Conservation (phyloP, 2,797 vertebrate genomes). For the Fratercula arctica region DNA sequence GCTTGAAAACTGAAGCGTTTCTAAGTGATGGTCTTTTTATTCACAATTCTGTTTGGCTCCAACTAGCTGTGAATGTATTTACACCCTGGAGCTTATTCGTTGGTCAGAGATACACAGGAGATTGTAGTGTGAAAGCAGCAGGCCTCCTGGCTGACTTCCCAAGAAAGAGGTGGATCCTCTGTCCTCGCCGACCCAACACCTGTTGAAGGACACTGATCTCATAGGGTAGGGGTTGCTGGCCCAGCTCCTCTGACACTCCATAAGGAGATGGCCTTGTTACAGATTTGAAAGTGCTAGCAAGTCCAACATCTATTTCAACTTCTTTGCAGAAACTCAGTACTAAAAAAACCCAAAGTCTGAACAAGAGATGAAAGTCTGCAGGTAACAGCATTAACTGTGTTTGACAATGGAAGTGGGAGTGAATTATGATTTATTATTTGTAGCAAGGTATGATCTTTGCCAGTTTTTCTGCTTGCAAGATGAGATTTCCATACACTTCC, state of each 20-base stretch:
- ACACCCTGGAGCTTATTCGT: background rate
- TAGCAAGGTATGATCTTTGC: background rate
- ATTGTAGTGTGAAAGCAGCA: background rate
- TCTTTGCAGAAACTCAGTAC: background rate
- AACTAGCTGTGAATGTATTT: background rate
- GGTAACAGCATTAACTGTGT: background rate
- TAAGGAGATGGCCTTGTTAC: background rate
- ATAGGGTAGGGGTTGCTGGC: background rate
- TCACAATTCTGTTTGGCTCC: background rate
- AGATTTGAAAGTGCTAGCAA: background rate
- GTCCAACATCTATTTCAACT: background rate
- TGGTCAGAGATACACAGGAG: background rate
- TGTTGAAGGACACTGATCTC: slow-evolving; percentile 28
- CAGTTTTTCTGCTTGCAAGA: background rate
- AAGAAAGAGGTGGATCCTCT: slow-evolving; percentile 22
- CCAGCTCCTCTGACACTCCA: background rate
- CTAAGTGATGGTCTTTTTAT: background rate
- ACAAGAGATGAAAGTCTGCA: background rate
- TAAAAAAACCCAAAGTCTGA: background rate
- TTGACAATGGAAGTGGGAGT: background rate
- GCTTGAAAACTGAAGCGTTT: background rate
- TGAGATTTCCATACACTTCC: background rate
- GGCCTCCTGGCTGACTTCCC: slow-evolving; percentile 25
- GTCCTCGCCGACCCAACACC: slow-evolving; percentile 40
- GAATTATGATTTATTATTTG: background rate